These are phyloP conservation scores for Anoplophora glabripennis DNA, from an alignment of 1,140 invertebrate species.

Conservation along the genomic window DNA sequence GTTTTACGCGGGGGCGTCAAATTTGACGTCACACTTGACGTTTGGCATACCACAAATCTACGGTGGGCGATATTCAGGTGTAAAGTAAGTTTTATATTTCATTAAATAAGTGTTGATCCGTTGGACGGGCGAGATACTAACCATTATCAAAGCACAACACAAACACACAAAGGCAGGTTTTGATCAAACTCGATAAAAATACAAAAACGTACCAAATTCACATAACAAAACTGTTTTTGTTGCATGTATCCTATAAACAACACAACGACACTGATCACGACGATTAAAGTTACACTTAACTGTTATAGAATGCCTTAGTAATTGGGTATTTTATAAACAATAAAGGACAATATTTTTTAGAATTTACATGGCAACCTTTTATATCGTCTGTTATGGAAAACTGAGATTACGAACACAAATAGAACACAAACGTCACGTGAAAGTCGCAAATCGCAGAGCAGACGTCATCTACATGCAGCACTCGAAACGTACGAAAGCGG, in stretches of 20 bases:
- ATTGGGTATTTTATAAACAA: conserved; percentile 4
- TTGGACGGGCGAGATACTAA: neutral
- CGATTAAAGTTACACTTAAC: neutral
- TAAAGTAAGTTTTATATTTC: too few relatives aligned
- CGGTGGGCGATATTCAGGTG: conserved; percentile 5
- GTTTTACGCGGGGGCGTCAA: conserved; percentile 31
- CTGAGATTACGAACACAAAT: conserved; percentile 17
- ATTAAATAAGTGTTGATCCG: too few relatives aligned
- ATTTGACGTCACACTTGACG: conserved; percentile 43
- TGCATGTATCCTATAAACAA: conserved; percentile 1
- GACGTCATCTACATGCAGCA: too few relatives aligned
- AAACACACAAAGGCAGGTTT: neutral
- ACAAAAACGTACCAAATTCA: conserved; percentile 11
- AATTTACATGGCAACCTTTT: conserved; percentile 18
- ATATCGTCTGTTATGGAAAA: conserved; percentile 17
- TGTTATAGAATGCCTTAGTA: conserved; percentile 3
- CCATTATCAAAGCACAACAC: conserved; percentile 1
- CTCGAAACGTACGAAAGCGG: too few relatives aligned
- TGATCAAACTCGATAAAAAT: conserved; percentile 2
- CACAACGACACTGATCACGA: conserved; percentile 5
- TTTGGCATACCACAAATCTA: conserved; percentile 38
- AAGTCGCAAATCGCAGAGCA: neutral
- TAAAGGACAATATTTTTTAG: conserved; percentile 1
- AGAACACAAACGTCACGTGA: conserved; percentile 18
- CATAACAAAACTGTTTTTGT: conserved; percentile 6